A percentile compares a stretch with the other conserved stretches of the same genome.
Conservation (phyloP, 2,113 vertebrate species). For the Bubo blakistoni region DNA sequence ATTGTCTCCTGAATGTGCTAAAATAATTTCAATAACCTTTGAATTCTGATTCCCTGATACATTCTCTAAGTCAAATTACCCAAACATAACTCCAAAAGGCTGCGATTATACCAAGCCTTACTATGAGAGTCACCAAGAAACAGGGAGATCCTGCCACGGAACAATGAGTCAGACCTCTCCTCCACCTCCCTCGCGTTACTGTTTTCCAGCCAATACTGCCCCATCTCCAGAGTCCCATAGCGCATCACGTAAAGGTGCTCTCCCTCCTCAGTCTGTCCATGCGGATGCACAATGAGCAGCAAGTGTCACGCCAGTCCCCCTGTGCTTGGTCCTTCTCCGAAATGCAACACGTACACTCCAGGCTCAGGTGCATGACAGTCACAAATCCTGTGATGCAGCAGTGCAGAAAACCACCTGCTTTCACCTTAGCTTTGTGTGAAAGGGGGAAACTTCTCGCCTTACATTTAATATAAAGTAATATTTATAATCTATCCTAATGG, state of each 20-base stretch:
- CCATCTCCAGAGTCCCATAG: not conserved
- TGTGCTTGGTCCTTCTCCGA: not conserved
- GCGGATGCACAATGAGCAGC: rapidly evolving
- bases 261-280: not conserved
- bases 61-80: not conserved
- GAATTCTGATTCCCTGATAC: not conserved
- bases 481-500: not conserved
- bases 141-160: not conserved
- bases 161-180: not conserved
- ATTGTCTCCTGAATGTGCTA: not conserved
- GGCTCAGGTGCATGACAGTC: not conserved
- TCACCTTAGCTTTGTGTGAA: not conserved
- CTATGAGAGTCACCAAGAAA: not conserved
- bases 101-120: not conserved
- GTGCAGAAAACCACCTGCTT: not conserved
- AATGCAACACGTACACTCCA: rapidly evolving
- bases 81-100: not conserved
- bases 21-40: not conserved
- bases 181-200: not conserved
- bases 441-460: not conserved
- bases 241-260: rapidly evolving
- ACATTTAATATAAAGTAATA: not conserved
- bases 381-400: not conserved
- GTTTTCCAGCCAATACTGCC: not conserved
- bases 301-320: not conserved